Evolutionary conservation across 2,888 invertebrate species (phyloP).

Genomic region (Eupeodes latifasciatus): DNA sequence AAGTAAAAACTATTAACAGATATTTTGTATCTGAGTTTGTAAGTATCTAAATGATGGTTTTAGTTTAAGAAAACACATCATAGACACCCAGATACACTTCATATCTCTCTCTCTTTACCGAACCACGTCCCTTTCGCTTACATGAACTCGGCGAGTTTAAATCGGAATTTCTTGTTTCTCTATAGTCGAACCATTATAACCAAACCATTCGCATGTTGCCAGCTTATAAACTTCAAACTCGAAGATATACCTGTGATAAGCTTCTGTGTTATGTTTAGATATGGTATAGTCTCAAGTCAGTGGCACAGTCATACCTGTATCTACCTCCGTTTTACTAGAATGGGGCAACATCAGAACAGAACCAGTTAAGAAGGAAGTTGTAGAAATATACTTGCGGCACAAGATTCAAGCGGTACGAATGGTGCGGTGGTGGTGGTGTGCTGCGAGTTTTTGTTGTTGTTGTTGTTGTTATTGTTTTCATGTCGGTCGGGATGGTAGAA

Average conservation of each 20-base stretch:
- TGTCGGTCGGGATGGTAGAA: not conserved
- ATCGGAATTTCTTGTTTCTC: too few species aligned
- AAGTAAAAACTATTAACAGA: conserved; percentile 57
- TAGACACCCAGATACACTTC: conserved; percentile 41
- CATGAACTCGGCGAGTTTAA: not conserved
- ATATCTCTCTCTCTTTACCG: not conserved
- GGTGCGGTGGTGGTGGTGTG: conserved; percentile 21
- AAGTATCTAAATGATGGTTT: conserved; percentile 44
- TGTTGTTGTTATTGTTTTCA: not conserved
- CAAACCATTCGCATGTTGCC: conserved; percentile 78
- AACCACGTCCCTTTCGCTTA: not conserved
- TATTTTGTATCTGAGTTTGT: conserved; percentile 49
- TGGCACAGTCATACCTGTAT: conserved; percentile 30
- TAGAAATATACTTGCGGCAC: conserved; percentile 12
- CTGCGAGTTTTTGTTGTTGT: conserved; percentile 2
- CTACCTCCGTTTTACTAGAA: not conserved
- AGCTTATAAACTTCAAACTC: conserved; percentile 78
- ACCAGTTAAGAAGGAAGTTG: conserved; percentile 76
- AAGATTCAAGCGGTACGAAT: too few species aligned
- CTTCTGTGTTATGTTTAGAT: conserved; percentile 62
- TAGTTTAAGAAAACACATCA: conserved; percentile 48
- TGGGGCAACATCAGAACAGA: conserved; percentile 64
- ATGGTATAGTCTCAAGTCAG: conserved; percentile 9
- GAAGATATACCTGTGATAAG: conserved; percentile 73
- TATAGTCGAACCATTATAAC: not conserved